Conservation (phyloP, 53 echinoderm and acorn worm genomes). For the Pentamera pediparva region DNA sequence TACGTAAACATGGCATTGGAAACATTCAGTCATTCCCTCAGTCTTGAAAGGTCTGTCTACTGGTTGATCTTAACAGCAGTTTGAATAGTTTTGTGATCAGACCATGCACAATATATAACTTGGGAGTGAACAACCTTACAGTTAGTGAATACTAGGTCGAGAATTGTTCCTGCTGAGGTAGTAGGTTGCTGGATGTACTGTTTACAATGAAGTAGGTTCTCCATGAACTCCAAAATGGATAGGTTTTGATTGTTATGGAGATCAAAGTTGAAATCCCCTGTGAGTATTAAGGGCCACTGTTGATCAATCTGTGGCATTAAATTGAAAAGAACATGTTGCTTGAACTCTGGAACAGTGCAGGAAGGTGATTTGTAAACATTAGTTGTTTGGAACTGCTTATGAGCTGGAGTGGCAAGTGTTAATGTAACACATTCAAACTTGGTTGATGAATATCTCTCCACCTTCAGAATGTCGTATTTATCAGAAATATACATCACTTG, state of each 20-base stretch:
- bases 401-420: not conserved
- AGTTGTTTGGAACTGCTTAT: not conserved
- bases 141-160: conserved; percentile 30
- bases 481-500: conserved; percentile 30
- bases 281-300: not conserved
- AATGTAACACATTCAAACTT: not conserved
- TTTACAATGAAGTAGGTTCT: conserved; percentile 3
- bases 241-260: not conserved
- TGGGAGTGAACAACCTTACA: not conserved
- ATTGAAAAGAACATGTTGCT: not conserved
- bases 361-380: conserved; percentile 20
- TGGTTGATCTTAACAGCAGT: not conserved
- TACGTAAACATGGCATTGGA: too few species aligned
- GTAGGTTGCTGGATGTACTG: conserved; percentile 21
- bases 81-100: conserved; percentile 30
- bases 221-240: conserved; percentile 2
- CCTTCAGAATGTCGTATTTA: not conserved
- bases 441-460: not conserved
- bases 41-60: too few species aligned
- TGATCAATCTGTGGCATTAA: conserved; percentile 24
- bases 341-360: not conserved
- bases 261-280: conserved; percentile 46
- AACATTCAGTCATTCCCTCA: too few species aligned
- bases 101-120: conserved; percentile 36
- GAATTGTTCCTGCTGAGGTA: not conserved